Evolutionary conservation across 1,140 invertebrate genomes (phyloP).

Genomic region (Drosophila oshimai): DNA sequence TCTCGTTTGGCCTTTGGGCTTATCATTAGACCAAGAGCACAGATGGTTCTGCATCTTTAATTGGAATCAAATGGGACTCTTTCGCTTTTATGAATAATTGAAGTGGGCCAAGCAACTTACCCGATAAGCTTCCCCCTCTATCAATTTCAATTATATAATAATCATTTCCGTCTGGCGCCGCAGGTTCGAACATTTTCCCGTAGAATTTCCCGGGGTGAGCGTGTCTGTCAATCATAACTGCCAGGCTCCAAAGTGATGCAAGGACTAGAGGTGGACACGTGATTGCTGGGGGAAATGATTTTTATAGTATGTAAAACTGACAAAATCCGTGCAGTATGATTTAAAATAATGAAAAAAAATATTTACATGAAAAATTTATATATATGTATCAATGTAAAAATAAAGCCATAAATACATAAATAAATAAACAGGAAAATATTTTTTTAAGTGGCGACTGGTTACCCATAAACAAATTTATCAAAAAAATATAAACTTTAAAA

Average conservation of each 20-base stretch:
- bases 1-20: conserved; percentile 30
- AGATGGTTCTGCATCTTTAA: conserved; percentile 77
- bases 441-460: too few species aligned
- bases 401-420: too few species aligned
- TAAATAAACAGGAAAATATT: too few species aligned
- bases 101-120: conserved; percentile 46
- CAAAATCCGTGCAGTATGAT: too few species aligned
- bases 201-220: background rate
- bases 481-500: too few species aligned
- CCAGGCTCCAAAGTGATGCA: conserved; percentile 4
- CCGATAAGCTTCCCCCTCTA: conserved; percentile 34
- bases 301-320: too few species aligned
- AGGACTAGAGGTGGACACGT: conserved; percentile 2
- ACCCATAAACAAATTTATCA: too few species aligned
- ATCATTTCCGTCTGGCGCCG: conserved; percentile 68
- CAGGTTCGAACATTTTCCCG: conserved; percentile 8
- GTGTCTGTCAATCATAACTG: conserved; percentile 67
- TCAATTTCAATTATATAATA: conserved; percentile 81
- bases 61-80: conserved; percentile 68
- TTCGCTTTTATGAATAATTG: conserved; percentile 61
- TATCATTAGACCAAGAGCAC: conserved; percentile 52
- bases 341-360: too few species aligned
- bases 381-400: background rate
- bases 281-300: background rate
- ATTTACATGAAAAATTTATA: background rate